Evolutionary conservation across 30 jellyfish, hydroid and myxozoan species (phyloP).

Genomic region (Hydractinia symbiolongicarpus): DNA sequence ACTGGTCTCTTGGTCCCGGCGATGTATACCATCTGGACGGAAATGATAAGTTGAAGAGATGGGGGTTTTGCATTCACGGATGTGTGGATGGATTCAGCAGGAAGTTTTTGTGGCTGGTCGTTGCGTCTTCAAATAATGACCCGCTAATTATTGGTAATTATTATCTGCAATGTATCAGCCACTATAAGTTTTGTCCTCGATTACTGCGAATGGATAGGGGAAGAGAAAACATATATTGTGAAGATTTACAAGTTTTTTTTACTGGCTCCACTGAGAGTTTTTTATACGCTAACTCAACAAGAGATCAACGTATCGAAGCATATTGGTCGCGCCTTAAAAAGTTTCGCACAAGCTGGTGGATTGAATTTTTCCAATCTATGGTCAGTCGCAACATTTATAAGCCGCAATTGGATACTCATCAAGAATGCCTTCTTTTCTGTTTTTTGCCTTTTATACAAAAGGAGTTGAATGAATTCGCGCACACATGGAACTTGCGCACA

Average conservation of each 20-base stretch:
- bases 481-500: background rate
- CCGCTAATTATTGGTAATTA: constrained; percentile 18
- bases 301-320: constrained; percentile 40
- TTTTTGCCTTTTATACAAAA: constrained; percentile 23
- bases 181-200: constrained; percentile 21
- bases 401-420: constrained; percentile 28
- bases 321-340: constrained; percentile 31
- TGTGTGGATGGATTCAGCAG: constrained; percentile 39
- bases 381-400: constrained; percentile 5
- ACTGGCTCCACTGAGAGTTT: constrained; percentile 22
- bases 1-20: constrained; percentile 20
- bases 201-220: constrained; percentile 31
- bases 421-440: constrained; percentile 20
- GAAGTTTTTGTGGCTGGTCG: constrained; percentile 32
- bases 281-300: constrained; percentile 28
- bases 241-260: constrained; percentile 32
- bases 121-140: constrained; percentile 30
- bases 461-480: constrained; percentile 19
- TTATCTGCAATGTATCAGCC: constrained; percentile 11
- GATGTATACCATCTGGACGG: constrained; percentile 30
- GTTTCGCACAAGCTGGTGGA: constrained; percentile 27
- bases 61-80: constrained; percentile 42
- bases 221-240: constrained; percentile 25
- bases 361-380: constrained; percentile 13
- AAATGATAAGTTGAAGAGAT: constrained; percentile 27